Evolutionary conservation across 2,113 vertebrate genomes (phyloP).

Genomic region (Pseudopodoces humilis): DNA sequence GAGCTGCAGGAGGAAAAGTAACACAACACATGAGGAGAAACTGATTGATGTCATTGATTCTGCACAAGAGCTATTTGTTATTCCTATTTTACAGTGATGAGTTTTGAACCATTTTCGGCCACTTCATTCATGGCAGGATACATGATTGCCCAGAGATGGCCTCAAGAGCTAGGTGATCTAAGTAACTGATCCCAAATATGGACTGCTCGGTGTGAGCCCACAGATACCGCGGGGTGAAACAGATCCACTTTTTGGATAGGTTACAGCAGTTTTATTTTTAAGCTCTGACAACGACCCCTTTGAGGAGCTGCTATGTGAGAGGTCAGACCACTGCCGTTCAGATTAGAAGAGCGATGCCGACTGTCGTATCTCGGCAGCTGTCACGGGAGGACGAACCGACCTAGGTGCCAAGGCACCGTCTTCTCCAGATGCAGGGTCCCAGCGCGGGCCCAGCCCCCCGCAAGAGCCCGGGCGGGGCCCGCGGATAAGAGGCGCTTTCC

Average conservation of each 20-base stretch:
- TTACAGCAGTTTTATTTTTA: background rate
- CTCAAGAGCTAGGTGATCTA: rapidly evolving
- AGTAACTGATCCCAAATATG: rapidly evolving
- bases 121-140: background rate
- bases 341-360: rapidly evolving
- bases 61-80: background rate
- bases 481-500: background rate
- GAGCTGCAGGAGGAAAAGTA: conserved; percentile 55
- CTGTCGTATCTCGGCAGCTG: rapidly evolving
- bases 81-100: rapidly evolving
- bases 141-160: too few relatives aligned
- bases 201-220: too few relatives aligned
- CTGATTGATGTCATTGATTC: rapidly evolving
- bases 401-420: rapidly evolving
- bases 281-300: rapidly evolving
- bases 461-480: rapidly evolving
- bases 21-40: background rate
- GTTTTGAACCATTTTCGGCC: background rate
- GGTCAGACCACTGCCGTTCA: rapidly evolving
- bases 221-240: rapidly evolving
- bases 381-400: too few relatives aligned
- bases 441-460: background rate
- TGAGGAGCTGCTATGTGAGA: rapidly evolving
- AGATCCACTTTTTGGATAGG: rapidly evolving
- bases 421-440: background rate